Evolutionary conservation across 2,888 invertebrate genomes (phyloP), one percentile per base, ranked within the genome.

Genomic region (Prosapia bicincta): DNA sequence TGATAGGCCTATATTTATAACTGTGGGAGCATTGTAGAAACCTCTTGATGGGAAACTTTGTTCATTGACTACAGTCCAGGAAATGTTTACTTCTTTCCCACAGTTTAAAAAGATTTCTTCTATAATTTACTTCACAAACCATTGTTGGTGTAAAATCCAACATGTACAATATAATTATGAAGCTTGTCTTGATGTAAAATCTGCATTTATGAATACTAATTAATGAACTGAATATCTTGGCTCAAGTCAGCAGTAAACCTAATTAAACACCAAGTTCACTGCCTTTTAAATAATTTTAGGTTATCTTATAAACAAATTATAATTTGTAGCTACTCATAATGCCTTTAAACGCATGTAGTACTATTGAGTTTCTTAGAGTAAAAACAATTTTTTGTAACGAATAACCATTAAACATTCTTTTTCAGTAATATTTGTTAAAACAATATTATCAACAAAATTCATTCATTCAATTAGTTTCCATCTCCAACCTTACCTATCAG

Each of bases 81-180:
- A 76, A 76, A 76, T 65, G 77, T 68, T 65, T 30, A 25, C 9
- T 26, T 28, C 28, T 67, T 78, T 79, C 79, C 78, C 79, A 79
- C 76, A 76, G 76, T 74, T 78, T 72, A 38, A 38, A 38, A 15
- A 15, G 15, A 2, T 38, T 38, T 38, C 66, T 66, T 66, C 72
- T 74, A 30, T 76, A 76, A 78, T 77, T 77, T 75, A 72, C 73
- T 78, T 76, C 79, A 74, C 78, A 79, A 75, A 72, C 77, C 72
- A 78, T 78, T 79, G 78, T 78, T 76, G 73, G 71, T 38, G 38
- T 38, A 38, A 38, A 38, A 38, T 13, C 13, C 38, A 38, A 38
- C 38, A 38, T 38, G 38, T 38, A 38, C 38, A 38, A 13, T 38
- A 38, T 38, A 38, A 38, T 38, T 38, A 38, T 38, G 13, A 38